Conservation (phyloP, 35 echinoderm and acorn worm genomes). For the Strongylocentrotus purpuratus region DNA sequence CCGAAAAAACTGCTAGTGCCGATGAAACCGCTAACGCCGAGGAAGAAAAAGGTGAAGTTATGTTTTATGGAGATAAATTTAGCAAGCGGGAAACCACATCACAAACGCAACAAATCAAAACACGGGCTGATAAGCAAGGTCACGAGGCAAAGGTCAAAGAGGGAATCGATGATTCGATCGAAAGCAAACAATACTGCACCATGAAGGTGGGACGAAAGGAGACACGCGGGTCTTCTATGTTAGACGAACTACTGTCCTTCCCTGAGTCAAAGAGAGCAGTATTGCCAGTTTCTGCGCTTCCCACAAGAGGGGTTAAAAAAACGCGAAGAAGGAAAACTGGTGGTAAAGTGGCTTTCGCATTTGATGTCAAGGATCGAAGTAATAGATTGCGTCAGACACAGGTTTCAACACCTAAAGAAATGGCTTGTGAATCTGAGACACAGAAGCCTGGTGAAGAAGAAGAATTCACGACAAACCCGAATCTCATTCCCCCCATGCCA, state of each 20-base stretch:
- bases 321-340: too few relatives aligned
- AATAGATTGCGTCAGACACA: neutral
- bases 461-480: too few relatives aligned
- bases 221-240: too few relatives aligned
- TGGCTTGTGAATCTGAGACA: neutral
- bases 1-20: too few relatives aligned
- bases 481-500: too few relatives aligned
- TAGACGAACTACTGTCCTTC: too few relatives aligned
- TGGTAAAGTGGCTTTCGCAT: neutral
- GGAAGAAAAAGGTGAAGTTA: neutral
- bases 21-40: too few relatives aligned
- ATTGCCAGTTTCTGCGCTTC: too few relatives aligned
- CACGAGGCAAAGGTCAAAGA: neutral
- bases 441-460: neutral
- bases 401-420: neutral
- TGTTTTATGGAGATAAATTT: neutral
- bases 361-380: neutral
- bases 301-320: too few relatives aligned
- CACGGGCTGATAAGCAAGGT: neutral
- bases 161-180: neutral
- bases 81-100: neutral
- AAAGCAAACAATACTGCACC: neutral
- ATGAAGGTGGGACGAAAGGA: neutral
- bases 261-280: too few relatives aligned
- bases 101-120: neutral